Evolutionary conservation across 1,140 invertebrate species (phyloP).

Genomic region (Portunus trituberculatus): DNA sequence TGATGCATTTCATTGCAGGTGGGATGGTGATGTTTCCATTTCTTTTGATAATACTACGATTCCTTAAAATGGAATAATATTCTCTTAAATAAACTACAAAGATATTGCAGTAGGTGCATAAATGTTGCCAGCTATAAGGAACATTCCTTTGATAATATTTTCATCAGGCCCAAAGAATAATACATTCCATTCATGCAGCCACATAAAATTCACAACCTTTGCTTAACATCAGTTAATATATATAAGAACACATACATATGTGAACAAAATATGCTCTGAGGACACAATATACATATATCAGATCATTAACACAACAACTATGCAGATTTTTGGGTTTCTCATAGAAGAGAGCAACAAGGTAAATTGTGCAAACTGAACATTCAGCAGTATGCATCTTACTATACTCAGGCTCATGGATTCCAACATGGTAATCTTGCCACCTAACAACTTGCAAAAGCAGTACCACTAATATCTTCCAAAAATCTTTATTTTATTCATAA

Average conservation of each 20-base stretch:
- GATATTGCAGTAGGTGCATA: not conserved
- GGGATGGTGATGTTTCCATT: not conserved
- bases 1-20: not conserved
- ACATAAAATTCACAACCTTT: not conserved
- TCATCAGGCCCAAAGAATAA: not conserved
- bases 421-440: too few species aligned
- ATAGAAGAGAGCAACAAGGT: not conserved
- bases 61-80: conserved; percentile 24
- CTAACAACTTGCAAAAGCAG: too few species aligned
- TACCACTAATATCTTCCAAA: too few species aligned
- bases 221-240: not conserved
- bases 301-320: conserved; percentile 12
- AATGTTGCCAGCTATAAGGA: not conserved
- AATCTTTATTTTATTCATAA: too few species aligned
- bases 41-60: not conserved
- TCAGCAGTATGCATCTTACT: not conserved
- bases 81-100: conserved; percentile 5
- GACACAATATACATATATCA: conserved; percentile 15
- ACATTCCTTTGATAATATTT: not conserved
- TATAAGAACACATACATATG: not conserved
- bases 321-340: not conserved
- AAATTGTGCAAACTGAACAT: not conserved
- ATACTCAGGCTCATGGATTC: not conserved
- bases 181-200: conserved; percentile 7
- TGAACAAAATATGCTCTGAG: not conserved